Percentiles rank a stretch among this genome's conserved stretches.
Evolutionary conservation across 2,888 invertebrate genomes (phyloP).

Genomic region (Xylophagus ater): DNA sequence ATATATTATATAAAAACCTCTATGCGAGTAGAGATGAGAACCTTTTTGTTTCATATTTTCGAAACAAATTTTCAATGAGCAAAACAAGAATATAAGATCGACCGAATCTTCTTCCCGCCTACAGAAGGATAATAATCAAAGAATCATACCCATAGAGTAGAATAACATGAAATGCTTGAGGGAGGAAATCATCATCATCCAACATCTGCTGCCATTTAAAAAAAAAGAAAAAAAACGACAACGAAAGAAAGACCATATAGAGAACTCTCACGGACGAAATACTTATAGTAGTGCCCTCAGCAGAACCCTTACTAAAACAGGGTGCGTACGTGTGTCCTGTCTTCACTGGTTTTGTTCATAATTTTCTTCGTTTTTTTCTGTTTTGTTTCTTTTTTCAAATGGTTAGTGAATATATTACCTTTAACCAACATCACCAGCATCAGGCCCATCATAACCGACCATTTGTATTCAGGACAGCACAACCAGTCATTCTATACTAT

Average conservation of each 20-base stretch:
- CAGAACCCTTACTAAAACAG: no score
- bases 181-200: conserved; percentile 24
- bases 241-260: conserved; percentile 18
- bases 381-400: conserved; percentile 15
- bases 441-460: conserved; percentile 22
- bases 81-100: no score
- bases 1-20: no score
- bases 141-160: no score
- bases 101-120: no score
- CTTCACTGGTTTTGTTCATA: conserved; percentile 5
- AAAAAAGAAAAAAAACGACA: conserved; percentile 14
- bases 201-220: conserved; percentile 28
- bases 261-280: no score
- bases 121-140: conserved; percentile 12
- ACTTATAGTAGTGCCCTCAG: no score
- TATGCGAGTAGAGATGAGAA: no score
- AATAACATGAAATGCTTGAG: no score
- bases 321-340: conserved; percentile 13
- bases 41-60: no score
- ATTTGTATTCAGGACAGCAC: conserved; percentile 25
- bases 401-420: conserved; percentile 20
- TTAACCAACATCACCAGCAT: conserved; percentile 8
- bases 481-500: no score
- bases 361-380: not conserved
- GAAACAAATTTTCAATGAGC: no score